Conservation (phyloP, 2,797 vertebrate genomes). For the Onychomys leucogaster region DNA sequence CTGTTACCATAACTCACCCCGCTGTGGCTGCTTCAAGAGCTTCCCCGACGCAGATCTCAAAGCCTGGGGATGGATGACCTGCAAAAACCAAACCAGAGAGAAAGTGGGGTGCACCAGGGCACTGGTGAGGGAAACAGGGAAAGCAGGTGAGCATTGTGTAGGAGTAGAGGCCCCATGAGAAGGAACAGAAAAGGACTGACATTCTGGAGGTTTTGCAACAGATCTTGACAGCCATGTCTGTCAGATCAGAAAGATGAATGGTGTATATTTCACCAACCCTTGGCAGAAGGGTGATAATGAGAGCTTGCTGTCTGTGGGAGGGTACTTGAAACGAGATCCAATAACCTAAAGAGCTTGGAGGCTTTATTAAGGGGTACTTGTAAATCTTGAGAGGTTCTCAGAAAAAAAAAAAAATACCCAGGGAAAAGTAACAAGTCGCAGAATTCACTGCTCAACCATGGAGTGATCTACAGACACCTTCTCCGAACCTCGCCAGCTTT, state of each 20-base stretch:
- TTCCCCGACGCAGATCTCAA: constrained; percentile 58
- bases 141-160: neutral
- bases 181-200: neutral
- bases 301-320: constrained; percentile 69
- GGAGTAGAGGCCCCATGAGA: neutral
- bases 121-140: neutral
- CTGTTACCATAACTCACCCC: constrained; percentile 37
- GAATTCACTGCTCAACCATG: constrained; percentile 27
- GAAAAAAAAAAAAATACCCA: neutral
- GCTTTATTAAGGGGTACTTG: constrained; percentile 75
- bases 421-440: constrained; percentile 50
- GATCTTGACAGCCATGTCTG: constrained; percentile 50
- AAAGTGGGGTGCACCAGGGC: neutral
- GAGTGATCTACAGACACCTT: neutral
- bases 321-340: constrained; percentile 76
- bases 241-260: constrained; percentile 70
- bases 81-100: constrained; percentile 75
- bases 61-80: constrained; percentile 69
- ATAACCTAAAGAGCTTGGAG: constrained; percentile 66
- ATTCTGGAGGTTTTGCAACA: neutral
- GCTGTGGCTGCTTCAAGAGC: constrained; percentile 42
- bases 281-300: constrained; percentile 59
- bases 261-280: constrained; percentile 53
- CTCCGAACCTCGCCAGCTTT: neutral
- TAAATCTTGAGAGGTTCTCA: constrained; percentile 69